A percentile compares a stretch with the other conserved stretches of the same genome.
Conservation (phyloP, 1,140 invertebrate species). For the Telenomus remus region DNA sequence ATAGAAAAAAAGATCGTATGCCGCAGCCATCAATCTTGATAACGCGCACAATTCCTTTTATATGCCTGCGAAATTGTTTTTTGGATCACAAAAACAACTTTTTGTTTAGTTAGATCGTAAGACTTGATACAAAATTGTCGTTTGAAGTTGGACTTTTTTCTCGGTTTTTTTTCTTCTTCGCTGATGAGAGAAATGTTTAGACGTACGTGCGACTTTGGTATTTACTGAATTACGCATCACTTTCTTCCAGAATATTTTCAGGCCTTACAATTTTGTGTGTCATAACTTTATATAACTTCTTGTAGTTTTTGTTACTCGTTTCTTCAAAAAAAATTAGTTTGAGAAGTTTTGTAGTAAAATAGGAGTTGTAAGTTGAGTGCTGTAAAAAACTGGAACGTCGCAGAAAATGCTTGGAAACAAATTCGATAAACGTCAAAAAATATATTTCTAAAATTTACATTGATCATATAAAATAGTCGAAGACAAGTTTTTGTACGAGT, state of each 20-base stretch:
- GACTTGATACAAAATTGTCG: neutral
- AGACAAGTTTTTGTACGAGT: too few relatives aligned
- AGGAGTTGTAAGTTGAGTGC: too few relatives aligned
- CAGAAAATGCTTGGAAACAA: too few relatives aligned
- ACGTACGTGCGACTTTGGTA: neutral
- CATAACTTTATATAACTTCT: conserved; percentile 7
- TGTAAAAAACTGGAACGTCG: too few relatives aligned
- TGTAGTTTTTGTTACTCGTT: neutral
- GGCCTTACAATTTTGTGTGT: conserved; percentile 5
- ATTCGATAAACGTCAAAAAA: too few relatives aligned
- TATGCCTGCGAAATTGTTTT: too few relatives aligned
- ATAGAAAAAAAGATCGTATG: conserved; percentile 22
- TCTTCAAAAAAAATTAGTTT: neutral
- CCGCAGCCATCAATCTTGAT: conserved; percentile 21
- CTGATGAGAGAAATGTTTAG: neutral
- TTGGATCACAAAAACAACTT: neutral
- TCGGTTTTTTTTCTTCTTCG: neutral
- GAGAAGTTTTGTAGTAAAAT: neutral
- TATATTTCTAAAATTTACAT: too few relatives aligned
- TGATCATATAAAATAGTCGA: too few relatives aligned
- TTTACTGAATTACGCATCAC: conserved; percentile 7
- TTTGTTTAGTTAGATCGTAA: neutral
- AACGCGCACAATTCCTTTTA: conserved; percentile 20
- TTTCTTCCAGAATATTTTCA: conserved; percentile 13
- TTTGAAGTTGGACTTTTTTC: neutral